Conservation (phyloP, 2,797 vertebrate genomes). For the Sciaenops ocellatus region DNA sequence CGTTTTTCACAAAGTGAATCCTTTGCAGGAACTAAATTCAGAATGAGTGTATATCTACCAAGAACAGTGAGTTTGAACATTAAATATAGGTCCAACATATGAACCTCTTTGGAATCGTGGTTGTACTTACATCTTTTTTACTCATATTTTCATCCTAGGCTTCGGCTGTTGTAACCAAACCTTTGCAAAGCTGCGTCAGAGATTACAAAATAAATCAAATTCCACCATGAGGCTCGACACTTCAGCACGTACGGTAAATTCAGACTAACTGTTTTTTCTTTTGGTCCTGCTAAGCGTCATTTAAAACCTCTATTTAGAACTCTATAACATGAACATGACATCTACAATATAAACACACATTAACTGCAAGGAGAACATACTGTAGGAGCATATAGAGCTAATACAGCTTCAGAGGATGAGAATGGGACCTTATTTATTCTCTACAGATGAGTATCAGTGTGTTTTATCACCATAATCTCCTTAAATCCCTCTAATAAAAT, state of each 20-base stretch:
- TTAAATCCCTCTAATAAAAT: conserved; percentile 10
- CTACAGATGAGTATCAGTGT: conserved; percentile 16
- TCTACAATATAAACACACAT: conserved; percentile 1
- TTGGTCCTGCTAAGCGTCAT: neutral
- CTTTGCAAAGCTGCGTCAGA: neutral
- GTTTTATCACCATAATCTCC: conserved; percentile 18
- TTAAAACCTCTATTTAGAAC: conserved; percentile 6
- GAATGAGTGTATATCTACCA: too few species aligned
- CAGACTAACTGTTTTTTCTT: too few species aligned
- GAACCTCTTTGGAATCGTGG: too few species aligned
- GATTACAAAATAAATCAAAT: neutral
- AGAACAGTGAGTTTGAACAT: too few species aligned
- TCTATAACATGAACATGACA: conserved; percentile 6
- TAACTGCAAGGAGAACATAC: neutral
- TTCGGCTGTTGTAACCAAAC: neutral
- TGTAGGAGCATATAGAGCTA: too few species aligned
- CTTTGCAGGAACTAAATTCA: too few species aligned
- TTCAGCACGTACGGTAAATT: neutral
- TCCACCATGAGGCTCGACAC: neutral
- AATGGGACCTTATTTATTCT: neutral
- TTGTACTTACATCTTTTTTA: neutral
- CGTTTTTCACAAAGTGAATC: too few species aligned
- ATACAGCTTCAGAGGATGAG: neutral
- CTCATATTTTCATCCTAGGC: too few species aligned
- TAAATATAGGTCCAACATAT: too few species aligned